Percentiles rank a stretch among this genome's conserved stretches.
Evolutionary conservation across 2,797 vertebrate species (phyloP).

Genomic region (Microchirus variegatus): DNA sequence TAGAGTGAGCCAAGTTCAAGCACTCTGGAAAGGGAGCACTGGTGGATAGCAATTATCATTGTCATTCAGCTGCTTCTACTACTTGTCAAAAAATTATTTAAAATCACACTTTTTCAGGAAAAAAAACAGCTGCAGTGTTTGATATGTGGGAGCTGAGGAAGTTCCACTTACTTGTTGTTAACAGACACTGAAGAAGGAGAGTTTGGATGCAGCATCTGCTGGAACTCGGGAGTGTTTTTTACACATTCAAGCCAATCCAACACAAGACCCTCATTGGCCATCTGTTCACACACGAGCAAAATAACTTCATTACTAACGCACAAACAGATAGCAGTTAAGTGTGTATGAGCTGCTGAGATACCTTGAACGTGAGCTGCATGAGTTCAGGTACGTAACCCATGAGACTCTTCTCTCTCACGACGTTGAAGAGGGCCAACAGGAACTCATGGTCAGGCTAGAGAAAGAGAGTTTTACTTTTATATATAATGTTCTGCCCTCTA

Average conservation of each 20-base stretch:
- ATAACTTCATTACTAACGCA: not conserved
- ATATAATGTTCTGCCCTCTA: conserved; percentile 2
- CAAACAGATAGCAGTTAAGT: not conserved
- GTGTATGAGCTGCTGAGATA: conserved; percentile 51
- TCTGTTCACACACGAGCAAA: conserved; percentile 44
- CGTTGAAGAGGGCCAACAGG: conserved; percentile 85
- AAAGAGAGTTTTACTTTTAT: conserved; percentile 10
- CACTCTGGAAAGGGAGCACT: conserved; percentile 41
- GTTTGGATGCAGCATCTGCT: conserved; percentile 24
- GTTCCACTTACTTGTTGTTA: conserved; percentile 49
- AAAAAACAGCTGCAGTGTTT: not conserved
- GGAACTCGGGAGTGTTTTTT: conserved; percentile 55
- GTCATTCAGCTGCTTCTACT: not conserved
- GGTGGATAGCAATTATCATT: conserved; percentile 14
- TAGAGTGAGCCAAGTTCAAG: conserved; percentile 54
- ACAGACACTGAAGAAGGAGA: not conserved
- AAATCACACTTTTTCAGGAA: not conserved
- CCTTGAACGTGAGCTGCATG: conserved; percentile 86
- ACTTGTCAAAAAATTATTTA: not conserved
- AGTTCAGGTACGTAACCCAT: conserved; percentile 77
- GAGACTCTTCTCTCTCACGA: conserved; percentile 81
- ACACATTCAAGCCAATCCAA: conserved; percentile 59
- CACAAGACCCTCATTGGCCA: conserved; percentile 54
- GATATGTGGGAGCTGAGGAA: not conserved
- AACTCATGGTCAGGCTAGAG: conserved; percentile 84